These are phyloP conservation scores for Alfaro cultratus DNA, from an alignment of 2,797 vertebrate genomes.

Conservation along the genomic window DNA sequence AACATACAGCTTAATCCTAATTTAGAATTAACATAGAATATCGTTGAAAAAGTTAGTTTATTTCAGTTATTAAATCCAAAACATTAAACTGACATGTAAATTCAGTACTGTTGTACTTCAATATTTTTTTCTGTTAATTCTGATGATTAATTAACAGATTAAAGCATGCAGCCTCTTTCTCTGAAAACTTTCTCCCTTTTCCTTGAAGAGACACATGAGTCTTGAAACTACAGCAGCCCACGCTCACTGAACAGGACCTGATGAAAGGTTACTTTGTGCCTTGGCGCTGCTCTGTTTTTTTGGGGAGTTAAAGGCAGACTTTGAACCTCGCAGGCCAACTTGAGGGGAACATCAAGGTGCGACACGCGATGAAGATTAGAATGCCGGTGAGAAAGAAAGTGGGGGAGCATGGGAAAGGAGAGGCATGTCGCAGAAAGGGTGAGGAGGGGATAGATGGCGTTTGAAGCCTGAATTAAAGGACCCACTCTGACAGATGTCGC, in stretches of 20 bases:
- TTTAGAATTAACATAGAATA: background rate
- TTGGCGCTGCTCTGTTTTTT: conserved; percentile 40
- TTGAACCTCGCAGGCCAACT: conserved; percentile 48
- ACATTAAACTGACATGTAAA: too few relatives aligned
- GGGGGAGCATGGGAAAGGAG: conserved; percentile 36
- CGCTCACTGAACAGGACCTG: conserved; percentile 4
- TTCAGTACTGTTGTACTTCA: too few relatives aligned
- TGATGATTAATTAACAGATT: too few relatives aligned
- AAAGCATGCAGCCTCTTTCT: background rate
- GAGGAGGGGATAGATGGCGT: conserved; percentile 7
- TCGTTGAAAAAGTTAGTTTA: background rate
- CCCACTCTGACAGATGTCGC: conserved; percentile 18
- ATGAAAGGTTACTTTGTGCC: conserved; percentile 50
- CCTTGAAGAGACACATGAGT: background rate
- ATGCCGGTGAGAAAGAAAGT: conserved; percentile 17
- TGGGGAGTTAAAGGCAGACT: conserved; percentile 51
- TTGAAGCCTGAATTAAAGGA: conserved; percentile 53
- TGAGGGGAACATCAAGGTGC: conserved; percentile 54
- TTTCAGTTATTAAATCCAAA: background rate
- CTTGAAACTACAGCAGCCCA: conserved; percentile 7
- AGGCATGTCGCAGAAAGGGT: background rate
- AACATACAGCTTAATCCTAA: too few relatives aligned
- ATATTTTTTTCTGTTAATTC: too few relatives aligned
- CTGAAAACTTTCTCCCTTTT: conserved; percentile 1
- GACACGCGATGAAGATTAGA: conserved; percentile 42